A percentile compares a stretch with the other conserved stretches of the same genome.
These are phyloP conservation scores for Cydia splendana DNA, from an alignment of 1,140 invertebrate species.

Conservation along the genomic window DNA sequence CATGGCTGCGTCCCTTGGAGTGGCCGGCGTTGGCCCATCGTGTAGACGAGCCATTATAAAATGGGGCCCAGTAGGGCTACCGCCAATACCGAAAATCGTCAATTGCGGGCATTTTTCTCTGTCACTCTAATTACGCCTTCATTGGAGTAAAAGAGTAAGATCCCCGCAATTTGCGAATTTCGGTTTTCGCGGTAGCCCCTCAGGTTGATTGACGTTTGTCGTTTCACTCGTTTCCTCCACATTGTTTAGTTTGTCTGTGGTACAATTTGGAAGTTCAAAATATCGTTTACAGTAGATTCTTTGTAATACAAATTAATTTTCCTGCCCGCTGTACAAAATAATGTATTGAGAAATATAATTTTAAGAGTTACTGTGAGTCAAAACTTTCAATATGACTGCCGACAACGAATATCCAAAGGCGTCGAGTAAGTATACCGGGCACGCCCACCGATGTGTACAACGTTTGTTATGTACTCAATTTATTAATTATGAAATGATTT, in stretches of 20 bases:
- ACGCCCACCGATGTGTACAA: constrained; percentile 50
- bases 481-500: not conserved
- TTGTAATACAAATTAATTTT: constrained; percentile 10
- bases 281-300: constrained; percentile 33
- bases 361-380: not conserved
- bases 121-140: no score
- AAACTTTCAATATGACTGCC: constrained; percentile 66
- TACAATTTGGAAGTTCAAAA: constrained; percentile 25
- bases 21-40: no score
- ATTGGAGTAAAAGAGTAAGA: no score
- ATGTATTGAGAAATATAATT: not conserved
- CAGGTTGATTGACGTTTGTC: no score
- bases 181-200: no score
- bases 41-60: no score
- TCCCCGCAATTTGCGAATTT: no score
- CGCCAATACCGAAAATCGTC: no score
- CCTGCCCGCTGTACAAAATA: not conserved
- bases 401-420: constrained; percentile 83
- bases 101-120: no score
- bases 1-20: no score
- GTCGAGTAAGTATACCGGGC: constrained; percentile 81
- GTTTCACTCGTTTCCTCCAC: not conserved
- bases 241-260: constrained; percentile 1
- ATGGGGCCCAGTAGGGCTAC: no score
- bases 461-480: constrained; percentile 14